Conservation (phyloP, 2,797 vertebrate genomes). For the Neoniphon sammara region DNA sequence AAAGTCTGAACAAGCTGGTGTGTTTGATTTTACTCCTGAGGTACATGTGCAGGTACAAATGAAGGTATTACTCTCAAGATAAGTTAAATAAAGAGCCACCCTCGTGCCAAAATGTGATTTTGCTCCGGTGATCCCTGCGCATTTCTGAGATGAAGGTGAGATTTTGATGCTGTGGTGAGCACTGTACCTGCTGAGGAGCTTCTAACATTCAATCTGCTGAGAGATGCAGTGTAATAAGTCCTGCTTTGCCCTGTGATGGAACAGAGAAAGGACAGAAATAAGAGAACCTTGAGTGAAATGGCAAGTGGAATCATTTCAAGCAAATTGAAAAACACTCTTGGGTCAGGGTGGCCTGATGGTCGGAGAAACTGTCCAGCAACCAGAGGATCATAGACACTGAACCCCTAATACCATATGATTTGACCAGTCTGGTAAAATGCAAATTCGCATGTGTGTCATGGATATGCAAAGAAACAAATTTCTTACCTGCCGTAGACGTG, state of each 20-base stretch:
- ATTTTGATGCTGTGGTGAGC: neutral
- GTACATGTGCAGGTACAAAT: constrained; percentile 21
- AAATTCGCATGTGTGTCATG: neutral
- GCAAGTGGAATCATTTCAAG: neutral
- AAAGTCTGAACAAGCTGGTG: constrained; percentile 7
- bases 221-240: constrained; percentile 33
- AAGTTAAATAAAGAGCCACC: neutral
- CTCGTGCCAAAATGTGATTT: neutral
- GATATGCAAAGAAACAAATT: neutral
- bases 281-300: constrained; percentile 2
- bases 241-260: constrained; percentile 48
- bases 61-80: neutral
- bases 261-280: neutral
- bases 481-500: constrained; percentile 66
- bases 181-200: constrained; percentile 58
- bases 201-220: constrained; percentile 39
- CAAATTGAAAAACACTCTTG: neutral
- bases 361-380: neutral
- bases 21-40: constrained; percentile 19
- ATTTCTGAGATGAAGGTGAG: constrained; percentile 30
- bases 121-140: constrained; percentile 2
- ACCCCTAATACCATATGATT: too few relatives aligned
- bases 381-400: too few relatives aligned
- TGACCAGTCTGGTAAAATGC: too few relatives aligned
- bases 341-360: neutral